phyloP scores from a whole-genome alignment of 2,888 invertebrate species.

The Leptopilina syphax region DNA sequence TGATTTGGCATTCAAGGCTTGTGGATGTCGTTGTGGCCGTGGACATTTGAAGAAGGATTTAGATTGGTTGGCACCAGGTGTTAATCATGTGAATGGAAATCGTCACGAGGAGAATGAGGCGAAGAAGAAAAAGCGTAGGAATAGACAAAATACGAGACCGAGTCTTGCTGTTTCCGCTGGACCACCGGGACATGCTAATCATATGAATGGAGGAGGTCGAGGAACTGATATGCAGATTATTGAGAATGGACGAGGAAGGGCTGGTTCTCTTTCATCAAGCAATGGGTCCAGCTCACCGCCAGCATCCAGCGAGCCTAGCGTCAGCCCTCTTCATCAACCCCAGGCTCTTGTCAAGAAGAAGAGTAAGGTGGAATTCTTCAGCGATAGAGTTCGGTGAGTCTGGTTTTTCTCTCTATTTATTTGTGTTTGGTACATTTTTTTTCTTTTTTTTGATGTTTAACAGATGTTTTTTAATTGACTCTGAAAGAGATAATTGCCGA shows the following conservation, averaged over 20 bases:
- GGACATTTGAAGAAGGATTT: conserved; percentile 96
- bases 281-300: conserved; percentile 90
- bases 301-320: conserved; percentile 86
- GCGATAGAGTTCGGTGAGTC: conserved; percentile 89
- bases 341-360: conserved; percentile 83
- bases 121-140: conserved; percentile 84
- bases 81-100: conserved; percentile 76
- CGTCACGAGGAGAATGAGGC: conserved; percentile 79
- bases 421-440: not conserved
- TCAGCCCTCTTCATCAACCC: conserved; percentile 83
- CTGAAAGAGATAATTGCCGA: too few species aligned
- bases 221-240: conserved; percentile 69
- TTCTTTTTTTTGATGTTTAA: not conserved
- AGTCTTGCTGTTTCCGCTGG: conserved; percentile 80
- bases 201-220: conserved; percentile 55
- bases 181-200: conserved; percentile 74
- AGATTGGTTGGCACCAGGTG: conserved; percentile 90
- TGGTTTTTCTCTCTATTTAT: not conserved
- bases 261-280: conserved; percentile 87
- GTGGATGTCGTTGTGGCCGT: conserved; percentile 94
- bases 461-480: conserved; percentile 3
- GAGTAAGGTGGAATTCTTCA: conserved; percentile 87
- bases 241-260: conserved; percentile 79
- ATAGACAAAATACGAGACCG: conserved; percentile 83
- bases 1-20: conserved; percentile 96